Conservation (phyloP, 2,113 vertebrate genomes). For the Alethe diademata region DNA sequence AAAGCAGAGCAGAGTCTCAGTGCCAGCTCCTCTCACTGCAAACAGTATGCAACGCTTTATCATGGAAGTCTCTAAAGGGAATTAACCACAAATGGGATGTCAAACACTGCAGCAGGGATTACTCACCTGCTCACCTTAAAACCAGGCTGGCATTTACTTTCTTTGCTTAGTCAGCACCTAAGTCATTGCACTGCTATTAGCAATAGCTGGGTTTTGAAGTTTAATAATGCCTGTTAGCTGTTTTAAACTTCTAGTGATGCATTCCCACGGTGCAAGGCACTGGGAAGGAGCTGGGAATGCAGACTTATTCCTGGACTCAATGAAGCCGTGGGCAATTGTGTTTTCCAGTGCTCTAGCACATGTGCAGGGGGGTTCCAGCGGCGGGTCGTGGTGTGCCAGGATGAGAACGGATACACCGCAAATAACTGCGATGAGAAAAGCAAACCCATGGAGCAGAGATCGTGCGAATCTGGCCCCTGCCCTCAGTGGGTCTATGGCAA, state of each 20-base stretch:
- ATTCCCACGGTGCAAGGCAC: not conserved
- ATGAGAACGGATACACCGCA: conserved; percentile 91
- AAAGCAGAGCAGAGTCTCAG: not conserved
- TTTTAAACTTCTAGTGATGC: not conserved
- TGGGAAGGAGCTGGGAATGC: not conserved
- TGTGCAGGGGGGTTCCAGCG: conserved; percentile 96
- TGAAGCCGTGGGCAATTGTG: not conserved
- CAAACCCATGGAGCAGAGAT: conserved; percentile 88
- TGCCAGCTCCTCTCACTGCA: not conserved
- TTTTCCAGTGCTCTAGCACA: conserved; percentile 93
- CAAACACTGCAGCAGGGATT: not conserved
- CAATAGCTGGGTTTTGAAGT: not conserved
- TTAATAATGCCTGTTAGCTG: not conserved
- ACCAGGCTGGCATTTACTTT: not conserved
- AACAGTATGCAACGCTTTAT: not conserved
- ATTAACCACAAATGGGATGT: not conserved
- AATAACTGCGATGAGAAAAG: conserved; percentile 87
- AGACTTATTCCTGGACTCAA: not conserved
- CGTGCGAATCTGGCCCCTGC: conserved; percentile 93
- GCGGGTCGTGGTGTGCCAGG: conserved; percentile 97
- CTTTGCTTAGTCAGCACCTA: conserved; percentile 4
- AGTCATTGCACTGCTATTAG: not conserved
- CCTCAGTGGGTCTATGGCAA: conserved; percentile 93
- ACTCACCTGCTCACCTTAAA: not conserved
- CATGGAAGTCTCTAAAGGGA: not conserved